Evolutionary conservation across 2,888 invertebrate genomes (phyloP).

Genomic region (Tiliacea citrago): DNA sequence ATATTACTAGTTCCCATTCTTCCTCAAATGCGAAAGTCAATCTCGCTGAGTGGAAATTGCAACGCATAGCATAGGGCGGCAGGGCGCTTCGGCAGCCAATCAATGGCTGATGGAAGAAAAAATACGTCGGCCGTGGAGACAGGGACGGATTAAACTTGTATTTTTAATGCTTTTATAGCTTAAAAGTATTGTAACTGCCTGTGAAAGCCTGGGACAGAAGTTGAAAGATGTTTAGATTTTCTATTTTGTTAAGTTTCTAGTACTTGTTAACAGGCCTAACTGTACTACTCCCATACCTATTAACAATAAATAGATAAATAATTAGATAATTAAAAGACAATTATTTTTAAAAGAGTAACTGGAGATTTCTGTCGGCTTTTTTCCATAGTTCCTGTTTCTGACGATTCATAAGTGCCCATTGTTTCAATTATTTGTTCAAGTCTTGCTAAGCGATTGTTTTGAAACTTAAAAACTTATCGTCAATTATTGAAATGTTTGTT

Average conservation of each 20-base stretch:
- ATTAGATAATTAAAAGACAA: too few species aligned
- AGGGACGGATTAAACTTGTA: constrained; percentile 26
- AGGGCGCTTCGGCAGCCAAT: constrained; percentile 57
- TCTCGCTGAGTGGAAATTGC: constrained; percentile 63
- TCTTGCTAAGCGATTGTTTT: neutral
- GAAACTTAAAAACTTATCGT: neutral
- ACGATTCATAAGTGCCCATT: too few species aligned
- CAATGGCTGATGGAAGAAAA: constrained; percentile 61
- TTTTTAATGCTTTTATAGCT: neutral
- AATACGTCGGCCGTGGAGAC: constrained; percentile 46
- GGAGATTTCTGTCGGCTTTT: too few species aligned
- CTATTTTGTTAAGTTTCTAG: too few species aligned
- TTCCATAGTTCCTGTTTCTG: too few species aligned
- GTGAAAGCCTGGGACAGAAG: too few species aligned
- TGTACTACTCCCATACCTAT: too few species aligned
- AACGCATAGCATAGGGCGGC: constrained; percentile 46
- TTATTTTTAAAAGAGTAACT: too few species aligned
- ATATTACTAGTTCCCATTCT: constrained; percentile 36
- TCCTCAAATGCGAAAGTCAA: constrained; percentile 55
- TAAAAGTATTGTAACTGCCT: neutral
- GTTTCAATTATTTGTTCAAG: too few species aligned
- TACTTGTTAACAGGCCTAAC: too few species aligned
- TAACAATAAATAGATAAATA: too few species aligned
- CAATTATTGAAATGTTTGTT: neutral
- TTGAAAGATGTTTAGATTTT: too few species aligned